Evolutionary conservation across 2,888 invertebrate species (phyloP).

Genomic region (Kuschelorhynchus macadamiae): DNA sequence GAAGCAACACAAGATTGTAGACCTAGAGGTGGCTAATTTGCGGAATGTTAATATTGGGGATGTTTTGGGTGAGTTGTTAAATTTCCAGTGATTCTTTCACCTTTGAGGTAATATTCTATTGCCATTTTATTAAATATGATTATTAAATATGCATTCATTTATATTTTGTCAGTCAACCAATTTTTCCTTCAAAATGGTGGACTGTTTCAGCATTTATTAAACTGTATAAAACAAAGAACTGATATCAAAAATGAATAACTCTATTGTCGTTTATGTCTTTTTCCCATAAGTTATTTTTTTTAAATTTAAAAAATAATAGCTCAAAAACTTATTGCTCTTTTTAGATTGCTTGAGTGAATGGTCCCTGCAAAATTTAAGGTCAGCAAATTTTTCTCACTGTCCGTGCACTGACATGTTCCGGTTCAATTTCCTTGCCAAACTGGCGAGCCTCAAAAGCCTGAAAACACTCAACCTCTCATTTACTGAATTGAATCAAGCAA

Average conservation of each 20-base stretch:
- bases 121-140: no score
- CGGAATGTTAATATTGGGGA: slow-evolving; percentile 73
- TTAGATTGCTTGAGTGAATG: slow-evolving; percentile 76
- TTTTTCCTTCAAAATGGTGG: no score
- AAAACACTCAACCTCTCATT: slow-evolving; percentile 76
- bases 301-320: no score
- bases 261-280: no score
- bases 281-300: no score
- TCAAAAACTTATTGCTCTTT: slow-evolving; percentile 50
- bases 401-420: slow-evolving; percentile 72
- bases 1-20: slow-evolving; percentile 75
- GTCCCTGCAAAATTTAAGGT: slow-evolving; percentile 75
- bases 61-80: slow-evolving; percentile 57
- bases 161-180: no score
- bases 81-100: no score
- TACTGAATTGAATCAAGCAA: slow-evolving; percentile 78
- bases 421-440: slow-evolving; percentile 70
- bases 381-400: slow-evolving; percentile 75
- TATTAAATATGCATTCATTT: no score
- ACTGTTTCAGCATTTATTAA: no score
- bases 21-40: slow-evolving; percentile 74
- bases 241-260: no score
- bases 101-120: background rate
- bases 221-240: no score
- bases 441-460: slow-evolving; percentile 74